Base-by-base conservation (phyloP, 2,113 vertebrate species). In the Myrmecophaga tridactyla region DNA sequence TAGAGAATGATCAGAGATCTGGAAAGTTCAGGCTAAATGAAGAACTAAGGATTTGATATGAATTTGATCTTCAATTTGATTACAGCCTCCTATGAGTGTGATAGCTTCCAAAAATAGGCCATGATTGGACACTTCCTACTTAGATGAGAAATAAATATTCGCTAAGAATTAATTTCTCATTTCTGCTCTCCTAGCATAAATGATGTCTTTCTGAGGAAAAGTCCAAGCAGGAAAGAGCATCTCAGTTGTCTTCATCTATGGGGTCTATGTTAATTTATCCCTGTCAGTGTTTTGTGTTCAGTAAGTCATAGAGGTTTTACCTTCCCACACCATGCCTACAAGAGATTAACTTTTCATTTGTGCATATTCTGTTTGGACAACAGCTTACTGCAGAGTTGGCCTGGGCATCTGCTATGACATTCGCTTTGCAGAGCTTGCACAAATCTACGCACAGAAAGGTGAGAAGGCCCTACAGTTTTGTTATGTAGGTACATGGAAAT, bases 351-450 rank as follows among this genome's bases (percentile, higher is more conserved):
- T 63, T 89, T 0, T 86, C 39, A 83, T 65, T 62, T 53, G 81
- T 97, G 60, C 91, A 11, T 97, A 86, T 97, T 98, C 85, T 98
- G 41, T 98, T 97, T 97, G 98, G 92, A 87, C 85, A 97, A 41
- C 98, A 99, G 99, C 99, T 0, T 99, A 98, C 98, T 99, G 99
- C 98, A 99, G 98, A 98, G 99, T 99, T 85, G 99, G 99, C 27
- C 98, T 99, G 15, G 99, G 99, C 69, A 99, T 99, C 97, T 99
- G 99, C 98, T 99, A 99, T 0, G 99, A 99, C 96, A 98, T 99
- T 6, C 98, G 99, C 81, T 99, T 99, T 95, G 98, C 99, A 65
- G 99, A 99, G 96, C 99, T 99, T 36, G 99, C 99, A 27, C 99
- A 99, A 73, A 98, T 99, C 96, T 99, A 99, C 1, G 92, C 99